Evolutionary conservation across 2,797 vertebrate species (phyloP).

Genomic region (Hybognathus amarus): DNA sequence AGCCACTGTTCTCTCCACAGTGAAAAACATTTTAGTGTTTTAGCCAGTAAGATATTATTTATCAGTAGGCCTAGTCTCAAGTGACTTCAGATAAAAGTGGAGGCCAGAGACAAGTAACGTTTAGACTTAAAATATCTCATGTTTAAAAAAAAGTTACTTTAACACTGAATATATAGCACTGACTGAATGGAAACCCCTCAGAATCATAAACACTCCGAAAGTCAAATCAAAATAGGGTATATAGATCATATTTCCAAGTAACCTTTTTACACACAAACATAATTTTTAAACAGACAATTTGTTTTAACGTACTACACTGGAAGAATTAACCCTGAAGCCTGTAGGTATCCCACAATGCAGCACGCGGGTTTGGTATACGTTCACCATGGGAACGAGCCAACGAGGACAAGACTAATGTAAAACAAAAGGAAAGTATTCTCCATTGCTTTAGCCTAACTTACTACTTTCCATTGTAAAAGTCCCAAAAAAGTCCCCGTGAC

Average conservation of each 20-base stretch:
- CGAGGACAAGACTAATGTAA: conserved; percentile 43
- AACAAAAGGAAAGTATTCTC: conserved; percentile 49
- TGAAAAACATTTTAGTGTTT: background rate
- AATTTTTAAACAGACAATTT: no score
- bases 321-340: background rate
- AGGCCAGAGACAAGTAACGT: background rate
- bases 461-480: background rate
- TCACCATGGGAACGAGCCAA: conserved; percentile 78
- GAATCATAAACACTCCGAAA: background rate
- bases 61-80: conserved; percentile 22
- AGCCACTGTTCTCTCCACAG: background rate
- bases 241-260: background rate
- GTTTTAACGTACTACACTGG: background rate
- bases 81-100: background rate
- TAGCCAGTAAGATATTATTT: background rate
- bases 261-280: background rate
- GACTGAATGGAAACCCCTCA: background rate
- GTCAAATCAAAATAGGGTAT: background rate
- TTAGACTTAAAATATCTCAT: background rate
- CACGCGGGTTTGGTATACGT: conserved; percentile 54
- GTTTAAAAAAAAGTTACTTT: background rate
- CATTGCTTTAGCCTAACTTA: background rate
- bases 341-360: conserved; percentile 42
- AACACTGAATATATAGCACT: background rate
- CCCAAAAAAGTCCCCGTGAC: background rate